A percentile compares a stretch with the other conserved stretches of the same genome.
Evolutionary conservation across 2,797 vertebrate species (phyloP).

Genomic region (Semotilus atromaculatus): DNA sequence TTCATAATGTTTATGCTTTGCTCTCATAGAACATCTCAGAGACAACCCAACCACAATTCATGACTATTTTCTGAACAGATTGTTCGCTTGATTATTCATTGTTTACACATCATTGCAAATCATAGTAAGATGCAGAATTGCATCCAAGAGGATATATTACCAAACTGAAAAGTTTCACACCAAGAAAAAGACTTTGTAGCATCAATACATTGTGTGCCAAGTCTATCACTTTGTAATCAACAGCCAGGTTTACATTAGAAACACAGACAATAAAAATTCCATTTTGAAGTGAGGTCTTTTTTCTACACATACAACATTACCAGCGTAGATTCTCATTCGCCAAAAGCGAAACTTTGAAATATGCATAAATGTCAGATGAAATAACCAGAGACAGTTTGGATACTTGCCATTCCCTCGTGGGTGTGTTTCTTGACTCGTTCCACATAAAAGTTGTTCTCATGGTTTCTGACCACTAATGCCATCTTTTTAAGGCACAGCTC

Average conservation of each 20-base stretch:
- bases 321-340: background rate
- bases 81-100: background rate
- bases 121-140: background rate
- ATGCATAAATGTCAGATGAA: slow-evolving; percentile 13
- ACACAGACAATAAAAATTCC: background rate
- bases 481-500: background rate
- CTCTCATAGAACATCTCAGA: background rate
- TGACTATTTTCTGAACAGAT: background rate
- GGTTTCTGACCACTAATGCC: slow-evolving; percentile 5
- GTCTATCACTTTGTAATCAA: slow-evolving; percentile 2
- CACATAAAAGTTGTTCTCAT: background rate
- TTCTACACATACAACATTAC: slow-evolving; percentile 9
- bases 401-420: slow-evolving; percentile 6
- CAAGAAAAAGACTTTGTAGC: background rate
- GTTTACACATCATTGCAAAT: background rate
- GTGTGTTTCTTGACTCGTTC: slow-evolving; percentile 9
- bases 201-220: background rate
- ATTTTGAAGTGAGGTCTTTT: background rate
- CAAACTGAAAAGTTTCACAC: background rate
- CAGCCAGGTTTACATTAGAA: background rate
- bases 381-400: slow-evolving; percentile 2
- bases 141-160: background rate
- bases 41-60: background rate
- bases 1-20: background rate
- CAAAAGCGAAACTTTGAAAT: background rate